Evolutionary conservation across 2,113 vertebrate genomes (phyloP).

Genomic region (Etia nguti): DNA sequence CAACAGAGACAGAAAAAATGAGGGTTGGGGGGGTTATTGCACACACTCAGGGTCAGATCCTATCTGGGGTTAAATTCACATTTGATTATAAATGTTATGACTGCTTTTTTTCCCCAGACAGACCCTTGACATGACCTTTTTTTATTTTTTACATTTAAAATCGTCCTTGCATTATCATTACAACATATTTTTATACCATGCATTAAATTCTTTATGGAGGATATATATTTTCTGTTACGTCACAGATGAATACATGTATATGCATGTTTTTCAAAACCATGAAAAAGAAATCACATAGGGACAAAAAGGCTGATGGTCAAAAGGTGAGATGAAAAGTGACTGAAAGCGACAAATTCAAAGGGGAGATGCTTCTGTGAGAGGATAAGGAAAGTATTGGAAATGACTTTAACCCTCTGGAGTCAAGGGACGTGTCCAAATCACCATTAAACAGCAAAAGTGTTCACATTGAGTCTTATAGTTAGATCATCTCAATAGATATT

Average conservation of each 20-base stretch:
- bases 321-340: background rate
- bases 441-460: background rate
- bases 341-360: background rate
- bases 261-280: background rate
- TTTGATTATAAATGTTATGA: slow-evolving; percentile 48
- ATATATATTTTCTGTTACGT: background rate
- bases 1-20: slow-evolving; percentile 18
- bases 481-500: background rate
- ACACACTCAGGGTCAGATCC: slow-evolving; percentile 45
- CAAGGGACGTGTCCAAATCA: background rate
- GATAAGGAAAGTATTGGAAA: background rate
- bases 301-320: background rate
- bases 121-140: background rate
- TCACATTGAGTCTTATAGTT: background rate
- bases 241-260: background rate
- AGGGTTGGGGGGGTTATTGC: background rate
- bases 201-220: background rate
- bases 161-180: background rate
- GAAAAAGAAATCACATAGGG: background rate
- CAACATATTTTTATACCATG: background rate
- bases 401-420: background rate
- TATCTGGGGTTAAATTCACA: slow-evolving; percentile 59
- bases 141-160: background rate
- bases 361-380: background rate
- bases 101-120: slow-evolving; percentile 8